These are phyloP conservation scores for Scalopus aquaticus DNA, from an alignment of 2,113 vertebrate genomes.

Conservation along the genomic window DNA sequence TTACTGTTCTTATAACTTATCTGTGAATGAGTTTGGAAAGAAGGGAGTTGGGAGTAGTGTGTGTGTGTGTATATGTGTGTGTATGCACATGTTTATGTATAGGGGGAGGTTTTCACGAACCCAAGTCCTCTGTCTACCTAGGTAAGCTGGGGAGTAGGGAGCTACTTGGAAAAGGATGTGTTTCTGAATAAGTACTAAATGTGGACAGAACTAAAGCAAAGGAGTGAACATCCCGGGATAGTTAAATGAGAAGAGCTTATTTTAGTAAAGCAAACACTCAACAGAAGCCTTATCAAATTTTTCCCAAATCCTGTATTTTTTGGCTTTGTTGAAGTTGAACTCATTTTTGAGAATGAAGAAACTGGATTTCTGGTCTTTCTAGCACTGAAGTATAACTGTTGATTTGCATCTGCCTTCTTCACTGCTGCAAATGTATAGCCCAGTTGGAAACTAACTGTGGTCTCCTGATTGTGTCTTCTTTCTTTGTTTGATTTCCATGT, in stretches of 20 bases:
- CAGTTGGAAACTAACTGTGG: background rate
- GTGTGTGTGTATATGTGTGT: background rate
- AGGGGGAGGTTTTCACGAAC: background rate
- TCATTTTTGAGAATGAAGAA: background rate
- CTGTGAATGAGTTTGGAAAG: slow-evolving; percentile 8
- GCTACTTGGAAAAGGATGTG: background rate
- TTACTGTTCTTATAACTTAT: background rate
- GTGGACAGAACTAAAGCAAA: background rate
- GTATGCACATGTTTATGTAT: background rate
- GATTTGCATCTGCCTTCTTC: background rate
- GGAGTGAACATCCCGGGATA: background rate
- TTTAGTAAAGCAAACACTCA: background rate
- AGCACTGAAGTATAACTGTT: background rate
- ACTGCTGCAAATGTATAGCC: accelerated
- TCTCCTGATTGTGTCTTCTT: background rate
- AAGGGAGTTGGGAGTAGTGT: background rate
- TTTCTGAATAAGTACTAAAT: background rate
- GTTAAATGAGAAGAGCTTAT: slow-evolving; percentile 10
- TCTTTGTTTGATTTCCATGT: background rate
- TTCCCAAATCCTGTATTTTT: background rate
- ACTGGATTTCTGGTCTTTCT: background rate
- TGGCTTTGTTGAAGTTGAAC: background rate
- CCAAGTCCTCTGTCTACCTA: background rate
- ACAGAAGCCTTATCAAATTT: background rate
- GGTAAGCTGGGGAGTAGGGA: background rate